Evolutionary conservation across 1,140 invertebrate species (phyloP), one percentile per base, ranked within the genome.

Genomic region (Rhagoletis zephyria): DNA sequence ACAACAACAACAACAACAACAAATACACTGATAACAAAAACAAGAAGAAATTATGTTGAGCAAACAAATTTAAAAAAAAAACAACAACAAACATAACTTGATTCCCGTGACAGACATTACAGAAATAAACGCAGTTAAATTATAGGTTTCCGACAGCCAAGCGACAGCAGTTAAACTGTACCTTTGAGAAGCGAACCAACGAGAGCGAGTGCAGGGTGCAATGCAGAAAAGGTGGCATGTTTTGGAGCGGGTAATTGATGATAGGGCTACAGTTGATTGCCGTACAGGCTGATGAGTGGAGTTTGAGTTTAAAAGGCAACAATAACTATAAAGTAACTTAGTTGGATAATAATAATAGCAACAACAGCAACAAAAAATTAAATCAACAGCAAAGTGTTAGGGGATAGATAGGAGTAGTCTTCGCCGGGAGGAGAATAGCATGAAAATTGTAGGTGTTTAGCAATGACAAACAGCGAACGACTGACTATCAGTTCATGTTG

Each of bases 31-130:
- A 45, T 42, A 70, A 42, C 40, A 30, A 70, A 56, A 10, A 5
- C 70, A 10, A 7, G n/a, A 63, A n/a, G 4, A 1, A 51, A 74
- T 45, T 30, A 30, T 30, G 30, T 30, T 30, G 30, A 1, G 30
- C 42, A 74, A 67, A 67, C 10, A 12, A 67, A 67, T 14, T 30
- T 51, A 51, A 1, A 74, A 74, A n/a, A 81, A 30, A 19, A 59
- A 7, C 6, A 10, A 56, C 3, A 3, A 56, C n/a, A 81, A 56
- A 81, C 19, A 48, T 4, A 74, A 30, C 81, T 60, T 30, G 81
- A 85, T 61, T 85, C 81, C 81, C 81, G 81, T 85, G 81, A 85
- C 81, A 85, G 81, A 61, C 81, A 85, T 85, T 85, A 85, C 56
- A 40, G 48, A 81, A 86, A 45, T 86, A 63, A 86, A 64, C 60